These are phyloP conservation scores for Numenius phaeopus DNA, from an alignment of 2,797 vertebrate genomes.

Conservation along the genomic window DNA sequence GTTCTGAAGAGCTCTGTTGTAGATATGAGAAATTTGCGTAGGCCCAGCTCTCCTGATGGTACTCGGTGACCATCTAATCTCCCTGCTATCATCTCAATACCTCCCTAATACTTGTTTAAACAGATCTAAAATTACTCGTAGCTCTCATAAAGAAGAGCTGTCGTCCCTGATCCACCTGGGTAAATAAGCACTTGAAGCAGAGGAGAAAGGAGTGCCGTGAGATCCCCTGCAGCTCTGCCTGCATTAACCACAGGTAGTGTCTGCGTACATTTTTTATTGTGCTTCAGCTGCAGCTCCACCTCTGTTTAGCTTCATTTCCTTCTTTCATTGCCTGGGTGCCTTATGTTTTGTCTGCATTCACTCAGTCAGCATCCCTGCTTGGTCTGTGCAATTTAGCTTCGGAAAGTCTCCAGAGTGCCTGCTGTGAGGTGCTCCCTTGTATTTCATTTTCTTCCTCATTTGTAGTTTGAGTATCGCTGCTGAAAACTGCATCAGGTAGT, in stretches of 20 bases:
- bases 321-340: background rate
- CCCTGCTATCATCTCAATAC: background rate
- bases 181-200: constrained; percentile 10
- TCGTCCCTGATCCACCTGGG: background rate
- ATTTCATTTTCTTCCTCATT: background rate
- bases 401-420: background rate
- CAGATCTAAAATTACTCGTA: background rate
- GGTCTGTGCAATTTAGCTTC: background rate
- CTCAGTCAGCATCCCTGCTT: background rate
- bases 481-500: background rate
- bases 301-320: background rate
- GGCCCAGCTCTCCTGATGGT: background rate
- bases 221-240: background rate
- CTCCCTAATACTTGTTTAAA: background rate
- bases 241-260: background rate
- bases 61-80: background rate
- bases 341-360: background rate
- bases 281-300: background rate
- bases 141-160: background rate
- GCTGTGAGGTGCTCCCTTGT: background rate
- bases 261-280: background rate
- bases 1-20: background rate
- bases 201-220: background rate
- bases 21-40: background rate
- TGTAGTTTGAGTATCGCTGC: background rate